Evolutionary conservation across 2,888 invertebrate genomes (phyloP).

Genomic region (Piscicola geometra): DNA sequence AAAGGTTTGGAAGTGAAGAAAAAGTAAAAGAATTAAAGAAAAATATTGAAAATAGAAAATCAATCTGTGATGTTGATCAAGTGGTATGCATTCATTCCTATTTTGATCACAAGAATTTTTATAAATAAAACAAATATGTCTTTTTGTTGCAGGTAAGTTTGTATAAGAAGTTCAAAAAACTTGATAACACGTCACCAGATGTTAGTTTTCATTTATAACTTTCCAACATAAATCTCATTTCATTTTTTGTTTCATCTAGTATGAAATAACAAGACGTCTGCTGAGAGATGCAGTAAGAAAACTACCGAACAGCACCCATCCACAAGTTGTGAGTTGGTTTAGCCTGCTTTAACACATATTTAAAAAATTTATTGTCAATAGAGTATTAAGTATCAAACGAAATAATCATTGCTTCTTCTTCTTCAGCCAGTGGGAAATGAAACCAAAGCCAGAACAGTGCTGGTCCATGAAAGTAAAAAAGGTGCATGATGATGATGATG

Average conservation of each 20-base stretch:
- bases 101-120: too few species aligned
- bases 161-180: not conserved
- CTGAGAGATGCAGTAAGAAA: constrained; percentile 30
- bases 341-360: too few species aligned
- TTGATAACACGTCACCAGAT: not conserved
- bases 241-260: not conserved
- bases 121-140: too few species aligned
- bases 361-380: too few species aligned
- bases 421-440: constrained; percentile 50
- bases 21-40: constrained; percentile 57
- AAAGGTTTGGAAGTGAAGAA: not conserved
- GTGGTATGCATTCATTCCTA: constrained; percentile 54
- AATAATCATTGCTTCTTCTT: not conserved
- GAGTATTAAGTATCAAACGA: not conserved
- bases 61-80: constrained; percentile 63
- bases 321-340: constrained; percentile 36
- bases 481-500: constrained; percentile 42
- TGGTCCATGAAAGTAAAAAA: constrained; percentile 46
- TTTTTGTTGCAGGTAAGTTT: not conserved
- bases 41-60: constrained; percentile 67
- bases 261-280: constrained; percentile 11
- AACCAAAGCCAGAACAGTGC: constrained; percentile 45
- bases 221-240: too few species aligned
- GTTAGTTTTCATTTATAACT: too few species aligned
- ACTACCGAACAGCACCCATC: constrained; percentile 41